Evolutionary conservation across 2,888 invertebrate genomes (phyloP).

Genomic region (Antheraea yamamai): DNA sequence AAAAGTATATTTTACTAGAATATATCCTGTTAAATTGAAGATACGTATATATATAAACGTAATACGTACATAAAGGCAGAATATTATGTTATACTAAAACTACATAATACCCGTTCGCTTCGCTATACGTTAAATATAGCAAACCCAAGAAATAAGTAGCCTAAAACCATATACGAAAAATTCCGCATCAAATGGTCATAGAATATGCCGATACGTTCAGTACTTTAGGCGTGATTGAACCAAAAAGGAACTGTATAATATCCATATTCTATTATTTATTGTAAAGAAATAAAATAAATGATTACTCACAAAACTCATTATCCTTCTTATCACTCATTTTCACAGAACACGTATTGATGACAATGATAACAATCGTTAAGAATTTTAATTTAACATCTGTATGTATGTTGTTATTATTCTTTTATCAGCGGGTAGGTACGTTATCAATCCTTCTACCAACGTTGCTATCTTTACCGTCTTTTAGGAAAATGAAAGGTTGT

Average conservation of each 20-base stretch:
- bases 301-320: conserved; percentile 74
- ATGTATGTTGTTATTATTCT: conserved; percentile 18
- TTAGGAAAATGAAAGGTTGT: conserved; percentile 53
- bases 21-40: too few species aligned
- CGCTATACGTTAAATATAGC: too few species aligned
- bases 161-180: too few species aligned
- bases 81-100: too few species aligned
- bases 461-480: conserved; percentile 43
- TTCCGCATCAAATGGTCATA: too few species aligned
- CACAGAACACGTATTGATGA: conserved; percentile 14
- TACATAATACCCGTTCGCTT: too few species aligned
- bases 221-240: too few species aligned
- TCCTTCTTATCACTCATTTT: conserved; percentile 44
- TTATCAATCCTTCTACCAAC: conserved; percentile 28
- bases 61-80: too few species aligned
- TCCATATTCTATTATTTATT: not conserved
- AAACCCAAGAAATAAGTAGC: too few species aligned
- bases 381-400: not conserved
- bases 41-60: too few species aligned
- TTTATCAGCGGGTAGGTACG: conserved; percentile 32
- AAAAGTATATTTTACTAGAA: not conserved
- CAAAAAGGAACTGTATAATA: too few species aligned
- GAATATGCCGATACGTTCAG: too few species aligned
- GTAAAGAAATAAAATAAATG: conserved; percentile 10
- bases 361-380: not conserved